Percentiles rank a stretch among this genome's conserved stretches.
phyloP scores from a whole-genome alignment of 2,797 vertebrate species.

The Coranthus polyacanthus region DNA sequence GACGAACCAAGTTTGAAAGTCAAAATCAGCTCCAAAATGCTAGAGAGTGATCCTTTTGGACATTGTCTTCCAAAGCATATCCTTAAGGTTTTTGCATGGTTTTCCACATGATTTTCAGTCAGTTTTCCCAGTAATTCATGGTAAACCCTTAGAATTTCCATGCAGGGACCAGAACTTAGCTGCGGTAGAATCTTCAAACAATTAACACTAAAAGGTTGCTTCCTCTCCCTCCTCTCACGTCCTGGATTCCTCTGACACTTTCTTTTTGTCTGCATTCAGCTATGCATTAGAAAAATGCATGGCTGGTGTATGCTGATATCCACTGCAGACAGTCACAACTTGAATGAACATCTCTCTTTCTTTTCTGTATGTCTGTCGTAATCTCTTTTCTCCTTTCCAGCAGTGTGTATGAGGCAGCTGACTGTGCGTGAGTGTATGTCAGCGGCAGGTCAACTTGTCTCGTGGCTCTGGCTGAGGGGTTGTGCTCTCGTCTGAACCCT shows the following conservation, averaged over 20 bases:
- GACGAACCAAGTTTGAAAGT: neutral
- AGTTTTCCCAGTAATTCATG: conserved; percentile 20
- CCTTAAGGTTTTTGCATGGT: conserved; percentile 9
- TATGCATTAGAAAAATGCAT: neutral
- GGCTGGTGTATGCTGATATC: neutral
- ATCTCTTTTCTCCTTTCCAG: conserved; percentile 22
- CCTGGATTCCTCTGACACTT: conserved; percentile 22
- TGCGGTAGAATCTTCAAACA: conserved; percentile 26
- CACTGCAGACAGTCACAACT: conserved; percentile 5
- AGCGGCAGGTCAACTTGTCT: conserved; percentile 73
- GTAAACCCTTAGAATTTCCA: conserved; percentile 22
- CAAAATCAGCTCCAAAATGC: conserved; percentile 4
- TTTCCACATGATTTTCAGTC: conserved; percentile 11
- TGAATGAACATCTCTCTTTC: conserved; percentile 6
- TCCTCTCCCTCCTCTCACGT: conserved; percentile 42
- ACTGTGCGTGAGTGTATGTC: conserved; percentile 53
- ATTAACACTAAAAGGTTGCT: conserved; percentile 16
- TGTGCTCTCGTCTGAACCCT: conserved; percentile 76
- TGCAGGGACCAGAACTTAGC: conserved; percentile 17
- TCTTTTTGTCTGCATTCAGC: conserved; percentile 7
- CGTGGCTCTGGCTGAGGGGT: conserved; percentile 68
- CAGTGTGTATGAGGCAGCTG: conserved; percentile 36
- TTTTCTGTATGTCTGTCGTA: conserved; percentile 25
- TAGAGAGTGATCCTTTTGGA: too few species aligned
- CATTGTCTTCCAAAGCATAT: conserved; percentile 6